phyloP scores from a whole-genome alignment of 2,797 vertebrate species.

The Muscicapa striata region DNA sequence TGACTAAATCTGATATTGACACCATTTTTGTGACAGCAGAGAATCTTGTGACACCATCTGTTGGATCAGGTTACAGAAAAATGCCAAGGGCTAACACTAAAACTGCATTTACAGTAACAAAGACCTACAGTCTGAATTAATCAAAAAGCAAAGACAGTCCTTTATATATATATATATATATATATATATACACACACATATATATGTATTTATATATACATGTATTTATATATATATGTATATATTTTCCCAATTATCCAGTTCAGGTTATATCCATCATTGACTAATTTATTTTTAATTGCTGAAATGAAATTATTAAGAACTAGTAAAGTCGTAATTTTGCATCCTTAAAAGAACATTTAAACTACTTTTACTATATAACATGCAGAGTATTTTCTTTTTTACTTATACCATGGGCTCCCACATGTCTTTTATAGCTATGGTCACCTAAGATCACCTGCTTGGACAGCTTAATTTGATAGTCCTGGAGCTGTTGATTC shows the following conservation, averaged over 20 bases:
- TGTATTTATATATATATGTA: too few species aligned
- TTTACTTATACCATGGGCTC: fast-evolving
- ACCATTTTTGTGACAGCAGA: conserved; percentile 50
- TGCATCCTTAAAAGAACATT: not conserved
- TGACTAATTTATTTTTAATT: not conserved
- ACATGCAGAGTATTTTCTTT: not conserved
- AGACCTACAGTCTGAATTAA: conserved; percentile 4
- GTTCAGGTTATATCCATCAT: not conserved
- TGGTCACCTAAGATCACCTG: not conserved
- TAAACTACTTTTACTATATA: not conserved
- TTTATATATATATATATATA: not conserved
- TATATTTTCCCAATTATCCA: not conserved
- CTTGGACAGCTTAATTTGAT: not conserved
- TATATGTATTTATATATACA: too few species aligned
- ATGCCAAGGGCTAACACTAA: conserved; percentile 39
- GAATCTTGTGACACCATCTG: conserved; percentile 39
- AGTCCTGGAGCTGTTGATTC: not conserved
- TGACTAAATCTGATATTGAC: conserved; percentile 49
- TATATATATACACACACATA: not conserved
- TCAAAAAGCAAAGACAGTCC: not conserved
- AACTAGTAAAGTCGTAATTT: not conserved
- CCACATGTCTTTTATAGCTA: not conserved
- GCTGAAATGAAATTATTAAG: not conserved
- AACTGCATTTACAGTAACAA: conserved; percentile 46
- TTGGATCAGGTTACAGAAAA: conserved; percentile 40